These are phyloP conservation scores for Salarias fasciatus DNA, from an alignment of 2,797 vertebrate genomes.

Conservation along the genomic window DNA sequence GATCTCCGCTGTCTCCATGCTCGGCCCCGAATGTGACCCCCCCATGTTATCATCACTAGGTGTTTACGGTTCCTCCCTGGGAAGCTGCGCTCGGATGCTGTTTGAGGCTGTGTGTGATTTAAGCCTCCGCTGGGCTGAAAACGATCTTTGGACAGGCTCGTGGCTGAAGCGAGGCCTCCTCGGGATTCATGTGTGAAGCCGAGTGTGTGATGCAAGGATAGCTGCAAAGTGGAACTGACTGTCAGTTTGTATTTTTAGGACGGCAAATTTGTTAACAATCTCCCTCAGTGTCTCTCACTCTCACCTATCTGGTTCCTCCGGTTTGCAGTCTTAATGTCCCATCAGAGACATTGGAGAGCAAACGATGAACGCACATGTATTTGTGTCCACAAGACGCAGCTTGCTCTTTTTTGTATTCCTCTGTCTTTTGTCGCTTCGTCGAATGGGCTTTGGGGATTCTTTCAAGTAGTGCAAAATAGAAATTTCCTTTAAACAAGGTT, in stretches of 20 bases:
- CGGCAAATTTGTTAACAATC: slow-evolving; percentile 52
- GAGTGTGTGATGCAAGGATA: slow-evolving; percentile 57
- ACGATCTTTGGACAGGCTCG: slow-evolving; percentile 43
- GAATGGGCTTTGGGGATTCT: too few species aligned
- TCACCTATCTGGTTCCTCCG: slow-evolving; percentile 31
- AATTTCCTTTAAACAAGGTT: too few species aligned
- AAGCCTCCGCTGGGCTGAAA: slow-evolving; percentile 56
- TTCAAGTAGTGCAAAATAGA: too few species aligned
- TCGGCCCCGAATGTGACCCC: slow-evolving; percentile 52
- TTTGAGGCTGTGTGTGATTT: slow-evolving; percentile 44
- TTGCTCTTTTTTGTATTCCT: slow-evolving; percentile 1
- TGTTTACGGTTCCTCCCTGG: slow-evolving; percentile 44
- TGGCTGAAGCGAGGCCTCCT: slow-evolving; percentile 42
- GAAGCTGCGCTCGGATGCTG: slow-evolving; percentile 24
- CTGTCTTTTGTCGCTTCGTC: slow-evolving; percentile 14
- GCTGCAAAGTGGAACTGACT: slow-evolving; percentile 58
- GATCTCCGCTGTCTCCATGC: slow-evolving; percentile 35
- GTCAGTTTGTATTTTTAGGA: slow-evolving; percentile 72
- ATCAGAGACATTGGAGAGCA: slow-evolving; percentile 29
- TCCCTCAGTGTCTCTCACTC: slow-evolving; percentile 42
- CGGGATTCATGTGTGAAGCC: slow-evolving; percentile 63
- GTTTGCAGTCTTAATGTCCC: slow-evolving; percentile 41
- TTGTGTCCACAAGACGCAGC: background rate
- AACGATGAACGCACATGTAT: slow-evolving; percentile 44
- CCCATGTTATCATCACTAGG: slow-evolving; percentile 44